Base-by-base conservation (phyloP, 2,113 vertebrate species). In the Amphiprion percula region DNA sequence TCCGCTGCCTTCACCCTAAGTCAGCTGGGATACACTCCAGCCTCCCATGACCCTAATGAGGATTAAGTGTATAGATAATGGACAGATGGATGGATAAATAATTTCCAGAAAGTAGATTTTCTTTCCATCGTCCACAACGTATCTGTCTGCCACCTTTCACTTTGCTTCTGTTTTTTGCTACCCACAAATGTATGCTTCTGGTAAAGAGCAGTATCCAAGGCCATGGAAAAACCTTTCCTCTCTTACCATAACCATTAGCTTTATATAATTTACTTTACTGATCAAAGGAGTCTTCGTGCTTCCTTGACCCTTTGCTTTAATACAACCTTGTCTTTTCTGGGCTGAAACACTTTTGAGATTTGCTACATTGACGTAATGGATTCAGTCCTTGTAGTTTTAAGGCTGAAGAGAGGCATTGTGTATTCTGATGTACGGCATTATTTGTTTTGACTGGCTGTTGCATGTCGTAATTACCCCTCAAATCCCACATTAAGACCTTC, bases 121-220 rank as follows among this genome's bases (percentile, higher is more conserved):
- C 52, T 52, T 60, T 52, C 46, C 72, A 52, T 60, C 76, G 73
- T 83, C 89, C 81, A 71, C 74, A 50, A 12, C 47, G 0, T 85
- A 71, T 73, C 82, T 65, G 69, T 74, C 64, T 72, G 60, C 71
- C 39, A 21, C 79, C 55, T 1, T 68, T 58, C 55, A 50, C 37
- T 58, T 46, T 16, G 23, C 52, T 39, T 33, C 30, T 74, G 28
- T 66, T 68, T 59, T 21, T 41, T 79, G 33, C 41, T 52, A 26
- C 56, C 46, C 52, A 41, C 14, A 37, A 60, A 59, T 24, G 53
- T 52, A 47, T 44, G 71, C 41, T 68, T 70, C 65, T 50, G 28
- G 87, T 70, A 65, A 11, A 56, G n/a, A 65, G 1, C 59, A 5
- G 19, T 26, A 55, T 77, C 50, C 65, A 77, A 68, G 74, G 71